Percentiles rank a stretch among this genome's conserved stretches.
These are phyloP conservation scores for Caenorhabditis sulstoni DNA, from an alignment of 2,888 invertebrate genomes.

Conservation along the genomic window DNA sequence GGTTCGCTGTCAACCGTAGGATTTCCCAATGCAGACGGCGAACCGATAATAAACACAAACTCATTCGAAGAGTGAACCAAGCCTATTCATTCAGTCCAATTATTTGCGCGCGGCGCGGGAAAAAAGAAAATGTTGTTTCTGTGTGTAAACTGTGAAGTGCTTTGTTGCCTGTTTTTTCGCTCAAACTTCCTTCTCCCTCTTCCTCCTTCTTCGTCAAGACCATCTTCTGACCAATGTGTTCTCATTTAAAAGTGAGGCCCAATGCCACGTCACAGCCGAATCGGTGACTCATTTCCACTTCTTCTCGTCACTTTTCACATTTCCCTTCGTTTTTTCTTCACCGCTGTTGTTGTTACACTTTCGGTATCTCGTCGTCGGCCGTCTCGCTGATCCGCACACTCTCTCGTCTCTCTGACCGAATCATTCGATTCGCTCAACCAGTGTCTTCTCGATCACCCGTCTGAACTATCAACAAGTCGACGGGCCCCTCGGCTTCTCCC, in stretches of 20 bases:
- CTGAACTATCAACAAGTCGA: constrained; percentile 35
- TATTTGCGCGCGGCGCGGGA: constrained; percentile 25
- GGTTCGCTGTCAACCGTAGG: too few species aligned
- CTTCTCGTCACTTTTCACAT: constrained; percentile 7
- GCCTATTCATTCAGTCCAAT: constrained; percentile 14
- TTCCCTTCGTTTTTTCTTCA: constrained; percentile 20
- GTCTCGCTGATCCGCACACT: constrained; percentile 31
- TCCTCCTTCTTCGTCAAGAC: neutral
- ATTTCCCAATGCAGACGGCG: too few species aligned
- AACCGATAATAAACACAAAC: too few species aligned
- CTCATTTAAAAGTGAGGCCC: too few species aligned
- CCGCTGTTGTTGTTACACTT: constrained; percentile 42
- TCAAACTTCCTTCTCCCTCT: too few species aligned
- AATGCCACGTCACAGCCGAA: neutral
- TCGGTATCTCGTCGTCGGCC: constrained; percentile 14
- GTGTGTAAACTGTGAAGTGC: neutral
- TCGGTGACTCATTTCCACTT: neutral
- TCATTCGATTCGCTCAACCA: constrained; percentile 50
- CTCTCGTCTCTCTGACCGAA: constrained; percentile 28
- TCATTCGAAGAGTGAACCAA: too few species aligned
- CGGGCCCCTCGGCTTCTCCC: constrained; percentile 2
- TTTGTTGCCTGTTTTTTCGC: neutral
- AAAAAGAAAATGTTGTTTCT: constrained; percentile 12
- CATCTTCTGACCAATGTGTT: neutral
- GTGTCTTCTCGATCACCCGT: constrained; percentile 33